Conservation (phyloP, 2,797 vertebrate genomes). For the Poeciliopsis presidionis region DNA sequence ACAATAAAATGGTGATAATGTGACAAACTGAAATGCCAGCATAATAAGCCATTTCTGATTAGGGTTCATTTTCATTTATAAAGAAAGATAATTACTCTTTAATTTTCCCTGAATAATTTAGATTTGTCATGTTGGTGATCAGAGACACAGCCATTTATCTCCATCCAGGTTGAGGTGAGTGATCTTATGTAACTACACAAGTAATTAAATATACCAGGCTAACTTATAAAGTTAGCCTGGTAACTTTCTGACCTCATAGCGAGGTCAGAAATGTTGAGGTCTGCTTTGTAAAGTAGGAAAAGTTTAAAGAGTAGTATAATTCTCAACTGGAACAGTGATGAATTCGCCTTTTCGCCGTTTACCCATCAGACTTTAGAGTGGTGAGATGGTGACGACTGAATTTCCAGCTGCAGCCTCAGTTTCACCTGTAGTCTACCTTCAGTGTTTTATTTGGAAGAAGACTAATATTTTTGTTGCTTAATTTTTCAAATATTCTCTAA, state of each 20-base stretch:
- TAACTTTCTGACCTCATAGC: too few relatives aligned
- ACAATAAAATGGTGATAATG: conserved; percentile 78
- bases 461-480: neutral
- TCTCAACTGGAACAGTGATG: conserved; percentile 67
- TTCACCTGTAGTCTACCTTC: neutral
- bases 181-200: neutral
- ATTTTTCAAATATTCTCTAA: neutral
- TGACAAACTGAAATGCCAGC: conserved; percentile 75
- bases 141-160: neutral
- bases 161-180: neutral
- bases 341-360: conserved; percentile 75
- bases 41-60: neutral
- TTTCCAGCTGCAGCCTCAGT: conserved; percentile 15
- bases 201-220: neutral
- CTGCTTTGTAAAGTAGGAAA: neutral
- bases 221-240: too few relatives aligned
- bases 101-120: neutral
- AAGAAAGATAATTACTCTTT: neutral
- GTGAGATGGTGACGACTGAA: conserved; percentile 80
- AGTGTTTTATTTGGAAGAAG: neutral
- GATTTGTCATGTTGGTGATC: neutral
- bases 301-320: neutral
- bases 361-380: conserved; percentile 87
- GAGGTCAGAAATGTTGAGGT: neutral
- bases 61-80: neutral